Conservation (phyloP, 2,797 vertebrate species). For the Pygocentrus nattereri region DNA sequence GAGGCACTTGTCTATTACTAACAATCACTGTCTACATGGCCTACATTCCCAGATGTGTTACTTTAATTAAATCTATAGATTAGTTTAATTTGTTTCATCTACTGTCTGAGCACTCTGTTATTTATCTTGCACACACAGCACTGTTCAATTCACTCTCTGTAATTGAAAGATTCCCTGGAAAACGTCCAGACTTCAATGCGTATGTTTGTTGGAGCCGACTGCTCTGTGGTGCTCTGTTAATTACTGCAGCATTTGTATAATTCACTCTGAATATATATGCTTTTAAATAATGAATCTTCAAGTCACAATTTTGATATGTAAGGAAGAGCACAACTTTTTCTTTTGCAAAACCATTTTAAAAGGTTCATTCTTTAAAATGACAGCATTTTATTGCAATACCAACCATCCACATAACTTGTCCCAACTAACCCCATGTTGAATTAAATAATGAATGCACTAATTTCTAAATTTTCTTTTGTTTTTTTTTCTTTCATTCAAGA, state of each 20-base stretch:
- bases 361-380: no score
- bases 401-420: no score
- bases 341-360: no score
- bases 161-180: constrained; percentile 84
- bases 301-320: neutral
- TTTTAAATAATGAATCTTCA: constrained; percentile 20
- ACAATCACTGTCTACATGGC: constrained; percentile 59
- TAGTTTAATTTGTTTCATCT: constrained; percentile 79
- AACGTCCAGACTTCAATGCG: constrained; percentile 77
- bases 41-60: constrained; percentile 78
- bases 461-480: no score
- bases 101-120: constrained; percentile 74
- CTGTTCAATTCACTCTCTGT: constrained; percentile 78
- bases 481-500: no score
- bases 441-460: no score
- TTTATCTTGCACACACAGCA: constrained; percentile 75
- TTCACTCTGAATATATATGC: constrained; percentile 20
- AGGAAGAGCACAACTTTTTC: neutral
- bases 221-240: constrained; percentile 36
- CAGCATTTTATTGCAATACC: no score
- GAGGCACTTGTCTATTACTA: constrained; percentile 62
- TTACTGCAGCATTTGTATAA: constrained; percentile 31
- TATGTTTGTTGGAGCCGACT: constrained; percentile 70
- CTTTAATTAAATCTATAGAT: constrained; percentile 85
- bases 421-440: no score